Evolutionary conservation across 2,888 invertebrate genomes (phyloP).

Genomic region (Camponotus fellah): DNA sequence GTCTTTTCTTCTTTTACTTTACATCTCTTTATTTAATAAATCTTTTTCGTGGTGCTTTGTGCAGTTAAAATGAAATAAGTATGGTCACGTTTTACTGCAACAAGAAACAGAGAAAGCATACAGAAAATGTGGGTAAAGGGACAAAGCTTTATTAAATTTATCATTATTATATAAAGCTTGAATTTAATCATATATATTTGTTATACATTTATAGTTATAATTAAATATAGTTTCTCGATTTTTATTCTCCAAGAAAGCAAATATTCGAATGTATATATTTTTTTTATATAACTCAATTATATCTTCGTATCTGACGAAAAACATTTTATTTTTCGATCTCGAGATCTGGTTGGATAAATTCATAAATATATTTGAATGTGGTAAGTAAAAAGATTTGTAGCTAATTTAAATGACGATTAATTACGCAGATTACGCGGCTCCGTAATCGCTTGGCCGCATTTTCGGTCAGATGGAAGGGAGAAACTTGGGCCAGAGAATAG

Average conservation of each 20-base stretch:
- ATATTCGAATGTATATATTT: not conserved
- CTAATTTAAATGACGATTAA: constrained; percentile 43
- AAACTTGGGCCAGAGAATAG: constrained; percentile 66
- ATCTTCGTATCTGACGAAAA: not conserved
- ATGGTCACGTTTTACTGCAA: not conserved
- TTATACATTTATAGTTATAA: not conserved
- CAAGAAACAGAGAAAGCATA: not conserved
- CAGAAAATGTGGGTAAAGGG: not conserved
- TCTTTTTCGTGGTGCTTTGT: not conserved
- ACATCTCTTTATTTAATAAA: not conserved
- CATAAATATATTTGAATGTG: not conserved
- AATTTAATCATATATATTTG: not conserved
- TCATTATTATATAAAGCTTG: not conserved
- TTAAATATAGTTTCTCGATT: not conserved
- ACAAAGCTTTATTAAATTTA: constrained; percentile 6
- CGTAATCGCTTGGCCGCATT: constrained; percentile 57
- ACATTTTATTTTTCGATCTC: not conserved
- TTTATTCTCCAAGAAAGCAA: not conserved
- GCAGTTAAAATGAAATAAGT: constrained; percentile 28
- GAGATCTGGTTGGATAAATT: not conserved
- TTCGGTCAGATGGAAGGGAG: constrained; percentile 51
- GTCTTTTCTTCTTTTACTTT: not conserved
- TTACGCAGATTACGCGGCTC: constrained; percentile 33
- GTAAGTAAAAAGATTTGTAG: constrained; percentile 9
- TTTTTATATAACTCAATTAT: not conserved